Evolutionary conservation across 2,888 invertebrate genomes (phyloP).

Genomic region (Panzeria rudis): DNA sequence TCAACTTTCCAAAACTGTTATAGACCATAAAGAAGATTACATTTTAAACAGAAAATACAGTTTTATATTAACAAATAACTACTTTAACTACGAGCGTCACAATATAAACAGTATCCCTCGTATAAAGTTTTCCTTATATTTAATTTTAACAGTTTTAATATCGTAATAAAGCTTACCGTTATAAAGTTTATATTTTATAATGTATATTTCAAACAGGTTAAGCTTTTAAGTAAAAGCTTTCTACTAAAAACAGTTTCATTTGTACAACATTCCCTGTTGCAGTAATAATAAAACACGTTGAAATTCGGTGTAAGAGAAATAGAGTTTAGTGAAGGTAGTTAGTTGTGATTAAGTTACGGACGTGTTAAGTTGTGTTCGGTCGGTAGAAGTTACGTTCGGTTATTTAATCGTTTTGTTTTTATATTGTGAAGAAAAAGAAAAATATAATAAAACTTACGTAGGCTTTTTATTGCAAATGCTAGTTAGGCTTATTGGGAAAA

Average conservation of each 20-base stretch:
- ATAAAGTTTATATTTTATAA: conserved; percentile 8
- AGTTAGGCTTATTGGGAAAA: conserved; percentile 30
- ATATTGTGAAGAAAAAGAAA: conserved; percentile 15
- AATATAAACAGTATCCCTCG: neutral
- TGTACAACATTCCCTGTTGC: conserved; percentile 5
- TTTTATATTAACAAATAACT: no score
- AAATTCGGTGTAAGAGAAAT: conserved; percentile 7
- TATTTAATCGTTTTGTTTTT: conserved; percentile 25
- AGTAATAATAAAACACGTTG: conserved; percentile 3
- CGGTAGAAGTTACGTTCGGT: neutral
- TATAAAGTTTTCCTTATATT: neutral
- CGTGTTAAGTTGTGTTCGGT: conserved; percentile 59
- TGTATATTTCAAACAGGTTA: neutral
- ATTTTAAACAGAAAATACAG: no score
- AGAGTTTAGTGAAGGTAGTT: conserved; percentile 35
- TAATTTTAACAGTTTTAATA: neutral
- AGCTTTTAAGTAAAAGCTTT: conserved; percentile 51
- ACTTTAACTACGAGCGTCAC: no score
- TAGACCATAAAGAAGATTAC: no score
- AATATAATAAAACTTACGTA: conserved; percentile 56
- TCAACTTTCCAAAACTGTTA: no score
- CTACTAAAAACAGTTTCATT: conserved; percentile 16
- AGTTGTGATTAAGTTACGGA: conserved; percentile 68
- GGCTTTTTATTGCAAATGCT: conserved; percentile 59
- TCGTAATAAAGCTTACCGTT: conserved; percentile 1